phyloP scores from a whole-genome alignment of 1,140 invertebrate genomes.

The Hycleus phaleratus region DNA sequence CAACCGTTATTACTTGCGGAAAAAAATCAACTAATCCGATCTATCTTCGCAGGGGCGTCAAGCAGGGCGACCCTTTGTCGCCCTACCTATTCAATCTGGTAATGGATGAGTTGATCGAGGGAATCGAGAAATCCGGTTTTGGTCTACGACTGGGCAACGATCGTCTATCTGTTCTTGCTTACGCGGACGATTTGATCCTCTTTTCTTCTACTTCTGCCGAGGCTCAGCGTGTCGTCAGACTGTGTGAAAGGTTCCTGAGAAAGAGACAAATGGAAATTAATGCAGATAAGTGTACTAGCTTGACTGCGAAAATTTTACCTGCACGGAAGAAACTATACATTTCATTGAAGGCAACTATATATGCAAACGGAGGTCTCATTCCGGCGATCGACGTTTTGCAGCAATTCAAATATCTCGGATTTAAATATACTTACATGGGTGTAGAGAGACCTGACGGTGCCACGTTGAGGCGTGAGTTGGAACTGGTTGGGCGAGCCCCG shows the following conservation, averaged over 20 bases:
- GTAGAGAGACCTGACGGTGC: neutral
- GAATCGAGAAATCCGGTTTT: neutral
- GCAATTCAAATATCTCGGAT: slow-evolving; percentile 34
- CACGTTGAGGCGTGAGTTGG: neutral
- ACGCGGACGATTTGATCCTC: slow-evolving; percentile 41
- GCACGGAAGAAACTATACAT: neutral
- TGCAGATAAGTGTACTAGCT: slow-evolving; percentile 30
- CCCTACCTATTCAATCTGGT: slow-evolving; percentile 44
- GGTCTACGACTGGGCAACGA: neutral
- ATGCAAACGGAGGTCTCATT: neutral
- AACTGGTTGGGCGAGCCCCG: neutral
- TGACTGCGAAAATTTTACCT: slow-evolving; percentile 23
- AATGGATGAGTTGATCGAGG: slow-evolving; percentile 37
- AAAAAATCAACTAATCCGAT: slow-evolving; percentile 16
- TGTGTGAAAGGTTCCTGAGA: slow-evolving; percentile 5
- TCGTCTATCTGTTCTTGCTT: slow-evolving; percentile 28
- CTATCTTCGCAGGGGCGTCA: slow-evolving; percentile 37
- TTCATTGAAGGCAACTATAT: neutral
- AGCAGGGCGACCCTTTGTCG: slow-evolving; percentile 46
- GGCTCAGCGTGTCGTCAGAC: slow-evolving; percentile 7
- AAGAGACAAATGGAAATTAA: slow-evolving; percentile 27
- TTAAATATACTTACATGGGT: slow-evolving; percentile 26
- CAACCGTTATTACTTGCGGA: slow-evolving; percentile 18
- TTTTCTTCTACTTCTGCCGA: slow-evolving; percentile 25
- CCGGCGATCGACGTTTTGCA: slow-evolving; percentile 15